A percentile compares a stretch with the other conserved stretches of the same genome.
Evolutionary conservation across 1,140 invertebrate genomes (phyloP).

Genomic region (Paramacrobiotus metropolitanus): DNA sequence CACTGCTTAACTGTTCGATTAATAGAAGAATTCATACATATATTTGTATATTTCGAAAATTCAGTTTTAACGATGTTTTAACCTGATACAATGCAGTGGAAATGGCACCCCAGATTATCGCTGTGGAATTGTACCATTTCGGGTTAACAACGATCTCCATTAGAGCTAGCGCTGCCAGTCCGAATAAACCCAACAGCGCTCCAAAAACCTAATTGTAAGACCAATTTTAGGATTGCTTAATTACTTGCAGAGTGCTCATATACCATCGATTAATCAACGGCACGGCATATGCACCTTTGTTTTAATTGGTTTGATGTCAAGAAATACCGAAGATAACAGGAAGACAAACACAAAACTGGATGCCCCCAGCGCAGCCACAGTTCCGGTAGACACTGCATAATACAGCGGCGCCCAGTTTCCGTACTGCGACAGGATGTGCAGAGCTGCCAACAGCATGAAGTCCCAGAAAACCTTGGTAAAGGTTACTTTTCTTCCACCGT

Average conservation of each 20-base stretch:
- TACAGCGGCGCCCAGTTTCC: too few relatives aligned
- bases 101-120: not conserved
- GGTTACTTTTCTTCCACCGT: too few relatives aligned
- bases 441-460: too few relatives aligned
- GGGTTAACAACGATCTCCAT: not conserved
- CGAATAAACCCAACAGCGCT: not conserved
- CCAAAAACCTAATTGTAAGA: not conserved
- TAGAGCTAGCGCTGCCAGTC: not conserved
- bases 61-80: too few relatives aligned
- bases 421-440: too few relatives aligned
- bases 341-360: constrained; percentile 10
- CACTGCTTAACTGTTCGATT: too few relatives aligned
- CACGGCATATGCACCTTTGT: not conserved
- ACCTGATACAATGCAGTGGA: not conserved
- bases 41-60: too few relatives aligned
- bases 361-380: not conserved
- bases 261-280: too few relatives aligned
- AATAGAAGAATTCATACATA: too few relatives aligned
- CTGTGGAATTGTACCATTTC: not conserved
- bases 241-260: too few relatives aligned
- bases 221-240: not conserved
- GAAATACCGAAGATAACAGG: constrained; percentile 5
- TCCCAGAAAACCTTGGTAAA: too few relatives aligned
- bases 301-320: not conserved
- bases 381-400: too few relatives aligned